Evolutionary conservation across 2,888 invertebrate genomes (phyloP).

Genomic region (Xanthorhoe spadicearia): DNA sequence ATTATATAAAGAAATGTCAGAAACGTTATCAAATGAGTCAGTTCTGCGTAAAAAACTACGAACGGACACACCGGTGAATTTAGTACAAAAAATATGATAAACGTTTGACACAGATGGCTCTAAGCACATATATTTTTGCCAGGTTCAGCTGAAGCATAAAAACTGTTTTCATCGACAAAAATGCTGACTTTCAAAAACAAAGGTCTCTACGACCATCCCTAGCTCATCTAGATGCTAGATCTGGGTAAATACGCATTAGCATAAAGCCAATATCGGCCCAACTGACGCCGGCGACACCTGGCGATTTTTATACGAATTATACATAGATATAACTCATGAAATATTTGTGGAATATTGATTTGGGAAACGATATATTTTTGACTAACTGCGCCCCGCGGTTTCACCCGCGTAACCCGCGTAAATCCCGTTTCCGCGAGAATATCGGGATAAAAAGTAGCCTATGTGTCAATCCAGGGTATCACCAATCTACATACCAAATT

Average conservation of each 20-base stretch:
- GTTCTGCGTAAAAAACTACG: no score
- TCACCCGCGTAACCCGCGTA: no score
- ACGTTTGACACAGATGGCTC: no score
- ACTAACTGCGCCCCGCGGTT: no score
- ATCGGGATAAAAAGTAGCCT: no score
- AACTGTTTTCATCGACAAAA: not conserved
- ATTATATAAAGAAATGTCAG: no score
- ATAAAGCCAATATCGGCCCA: constrained; percentile 76
- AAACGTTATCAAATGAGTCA: no score
- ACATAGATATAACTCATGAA: constrained; percentile 21
- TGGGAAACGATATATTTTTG: not conserved
- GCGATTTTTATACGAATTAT: constrained; percentile 59
- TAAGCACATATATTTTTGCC: not conserved
- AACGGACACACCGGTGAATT: no score
- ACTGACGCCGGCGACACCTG: constrained; percentile 59
- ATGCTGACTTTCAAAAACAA: not conserved
- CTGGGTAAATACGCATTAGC: constrained; percentile 73
- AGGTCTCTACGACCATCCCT: constrained; percentile 6
- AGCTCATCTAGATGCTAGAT: constrained; percentile 41
- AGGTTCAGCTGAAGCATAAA: not conserved
- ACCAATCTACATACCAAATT: no score
- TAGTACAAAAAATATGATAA: no score
- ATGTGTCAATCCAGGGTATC: no score
- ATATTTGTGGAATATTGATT: constrained; percentile 29
- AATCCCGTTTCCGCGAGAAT: no score